Base-by-base conservation (phyloP, 2,113 vertebrate species). In the Amblyopsis rosae region DNA sequence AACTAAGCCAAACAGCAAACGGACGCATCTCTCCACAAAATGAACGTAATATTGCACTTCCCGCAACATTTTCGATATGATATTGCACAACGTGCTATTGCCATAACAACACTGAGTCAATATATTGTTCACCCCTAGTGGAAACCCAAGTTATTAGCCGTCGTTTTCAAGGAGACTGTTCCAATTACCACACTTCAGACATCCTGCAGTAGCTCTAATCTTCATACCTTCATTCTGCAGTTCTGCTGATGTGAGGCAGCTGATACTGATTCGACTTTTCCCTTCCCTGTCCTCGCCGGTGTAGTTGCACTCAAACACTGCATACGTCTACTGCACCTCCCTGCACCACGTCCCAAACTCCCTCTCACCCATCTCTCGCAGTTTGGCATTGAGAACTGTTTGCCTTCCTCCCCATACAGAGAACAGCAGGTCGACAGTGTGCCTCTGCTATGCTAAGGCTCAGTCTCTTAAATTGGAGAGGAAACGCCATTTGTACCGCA, bases 181-280 rank as follows among this genome's bases (percentile, higher is more conserved):
- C 10, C 59, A 62, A 45, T 69, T 48, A 8, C 41, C 57, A 70
- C 9, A 15, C 59, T 35, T 47, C 16, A 59, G 6, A 12, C 53
- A 71, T 51, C 72, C 17, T 6, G 13, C 35, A 81, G 80, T 50
- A 61, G 70, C 12, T 51, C 10, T 50, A 46, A 63, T 70, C 6
- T 65, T 46, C 67, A 19, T 12, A 60, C 50, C 33, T 13, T 2
- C 41, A 26, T 64, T 70, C 2, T 11, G 41, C 17, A 56, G 15
- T 64, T 61, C 41, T 51, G 35, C 45, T 50, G 35, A 69, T 54
- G 32, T 17, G 46, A 70, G 8, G 33, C 17, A 55, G 35, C 1
- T 59, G 41, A 82, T 61, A 5, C 53, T 17, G 6, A 73, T 58
- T 6, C 2, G 1, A 46, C 54, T 54, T 51, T 62, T 11, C 33